Conservation (phyloP, 1,140 invertebrate species). For the Panagrolaimus sp. region DNA sequence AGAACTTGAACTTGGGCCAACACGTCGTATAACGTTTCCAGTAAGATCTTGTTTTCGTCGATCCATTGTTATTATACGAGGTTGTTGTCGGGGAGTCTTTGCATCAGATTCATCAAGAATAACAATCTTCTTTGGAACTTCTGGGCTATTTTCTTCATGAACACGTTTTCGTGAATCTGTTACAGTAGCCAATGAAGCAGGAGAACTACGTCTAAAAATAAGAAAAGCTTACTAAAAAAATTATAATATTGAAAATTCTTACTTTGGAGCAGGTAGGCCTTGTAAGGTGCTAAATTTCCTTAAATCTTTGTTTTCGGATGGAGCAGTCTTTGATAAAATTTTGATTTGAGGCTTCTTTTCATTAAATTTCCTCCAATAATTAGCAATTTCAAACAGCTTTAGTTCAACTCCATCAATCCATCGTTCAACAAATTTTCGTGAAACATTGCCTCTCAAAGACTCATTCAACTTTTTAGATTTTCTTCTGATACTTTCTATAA, state of each 20-base stretch:
- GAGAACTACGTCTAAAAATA: background rate
- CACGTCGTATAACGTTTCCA: too few species aligned
- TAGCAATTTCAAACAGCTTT: constrained; percentile 44
- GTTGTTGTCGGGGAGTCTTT: too few species aligned
- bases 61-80: too few species aligned
- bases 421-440: constrained; percentile 18
- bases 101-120: too few species aligned
- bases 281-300: too few species aligned
- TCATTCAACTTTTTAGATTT: background rate
- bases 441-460: background rate
- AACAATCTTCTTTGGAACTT: background rate
- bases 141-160: background rate
- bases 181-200: background rate
- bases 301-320: background rate
- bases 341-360: background rate
- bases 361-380: constrained; percentile 26
- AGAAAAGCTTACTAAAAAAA: background rate
- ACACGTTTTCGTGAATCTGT: background rate
- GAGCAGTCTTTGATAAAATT: background rate
- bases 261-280: too few species aligned
- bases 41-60: too few species aligned
- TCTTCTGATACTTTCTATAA: background rate
- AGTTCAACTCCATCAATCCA: constrained; percentile 43
- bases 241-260: too few species aligned
- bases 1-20: too few species aligned